Conservation (phyloP, 2,888 invertebrate genomes). For the Pandemis cinnamomeana region DNA sequence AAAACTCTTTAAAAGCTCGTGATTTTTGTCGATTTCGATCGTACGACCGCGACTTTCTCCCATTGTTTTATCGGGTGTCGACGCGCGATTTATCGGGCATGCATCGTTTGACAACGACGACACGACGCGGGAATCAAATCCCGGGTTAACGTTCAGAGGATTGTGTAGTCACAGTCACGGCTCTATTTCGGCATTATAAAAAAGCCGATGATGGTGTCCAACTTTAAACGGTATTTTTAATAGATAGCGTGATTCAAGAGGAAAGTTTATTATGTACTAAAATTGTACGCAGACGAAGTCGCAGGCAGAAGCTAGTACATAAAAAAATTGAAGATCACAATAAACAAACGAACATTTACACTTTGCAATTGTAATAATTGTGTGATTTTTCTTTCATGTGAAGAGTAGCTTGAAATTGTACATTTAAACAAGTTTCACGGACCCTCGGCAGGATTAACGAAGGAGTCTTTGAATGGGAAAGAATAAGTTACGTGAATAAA, state of each 20-base stretch:
- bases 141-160: conserved; percentile 35
- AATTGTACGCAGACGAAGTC: no score
- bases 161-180: no score
- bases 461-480: conserved; percentile 34
- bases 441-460: conserved; percentile 44
- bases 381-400: no score
- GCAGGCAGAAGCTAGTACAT: no score
- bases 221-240: no score
- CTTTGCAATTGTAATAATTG: no score
- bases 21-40: conserved; percentile 45
- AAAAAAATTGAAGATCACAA: no score
- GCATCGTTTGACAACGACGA: conserved; percentile 68
- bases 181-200: no score
- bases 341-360: no score
- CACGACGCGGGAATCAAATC: conserved; percentile 74
- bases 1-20: conserved; percentile 33
- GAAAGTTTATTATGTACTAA: no score
- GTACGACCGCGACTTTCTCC: conserved; percentile 67
- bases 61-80: conserved; percentile 78
- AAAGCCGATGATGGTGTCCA: no score
- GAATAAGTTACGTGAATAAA: conserved; percentile 34
- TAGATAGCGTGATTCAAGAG: no score
- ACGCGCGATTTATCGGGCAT: conserved; percentile 72
- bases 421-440: conserved; percentile 62
- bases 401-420: conserved; percentile 47